A percentile compares a stretch with the other conserved stretches of the same genome.
phyloP scores from a whole-genome alignment of 2,113 vertebrate genomes.

The Cyprinodon tularosa region DNA sequence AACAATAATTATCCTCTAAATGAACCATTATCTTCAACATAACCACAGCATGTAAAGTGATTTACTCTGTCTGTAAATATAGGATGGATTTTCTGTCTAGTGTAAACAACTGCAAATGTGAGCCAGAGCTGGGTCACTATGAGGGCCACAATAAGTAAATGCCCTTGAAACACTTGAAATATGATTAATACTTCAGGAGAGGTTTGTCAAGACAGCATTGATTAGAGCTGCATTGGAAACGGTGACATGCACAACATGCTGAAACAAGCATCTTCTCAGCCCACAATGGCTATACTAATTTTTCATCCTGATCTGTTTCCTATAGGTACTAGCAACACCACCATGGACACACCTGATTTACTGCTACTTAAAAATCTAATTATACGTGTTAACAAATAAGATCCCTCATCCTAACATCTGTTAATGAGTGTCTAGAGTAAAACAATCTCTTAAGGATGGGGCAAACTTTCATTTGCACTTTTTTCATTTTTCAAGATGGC shows the following conservation, averaged over 20 bases:
- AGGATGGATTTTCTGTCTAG: conserved; percentile 38
- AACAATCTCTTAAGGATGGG: conserved; percentile 18
- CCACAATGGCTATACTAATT: conserved; percentile 65
- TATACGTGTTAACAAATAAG: conserved; percentile 56
- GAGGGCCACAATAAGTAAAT: conserved; percentile 45
- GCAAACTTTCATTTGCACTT: conserved; percentile 31
- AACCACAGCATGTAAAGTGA: conserved; percentile 10
- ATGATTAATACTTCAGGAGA: conserved; percentile 58
- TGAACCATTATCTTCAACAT: neutral
- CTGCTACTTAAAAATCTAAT: conserved; percentile 70
- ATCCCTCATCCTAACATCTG: conserved; percentile 43
- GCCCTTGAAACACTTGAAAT: conserved; percentile 64
- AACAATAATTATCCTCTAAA: neutral
- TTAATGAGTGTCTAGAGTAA: conserved; percentile 15
- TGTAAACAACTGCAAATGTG: conserved; percentile 47
- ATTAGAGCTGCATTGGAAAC: conserved; percentile 54
- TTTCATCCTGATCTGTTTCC: conserved; percentile 76
- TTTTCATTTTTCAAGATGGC: conserved; percentile 27
- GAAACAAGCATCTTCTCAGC: conserved; percentile 75
- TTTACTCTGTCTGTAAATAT: conserved; percentile 33
- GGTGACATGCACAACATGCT: conserved; percentile 75
- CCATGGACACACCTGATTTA: conserved; percentile 68
- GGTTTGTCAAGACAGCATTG: conserved; percentile 72
- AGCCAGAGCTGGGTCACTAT: conserved; percentile 35
- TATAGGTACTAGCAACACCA: conserved; percentile 54